These are phyloP conservation scores for Coregonus suidteri DNA, from an alignment of 2,797 vertebrate genomes.

Conservation along the genomic window DNA sequence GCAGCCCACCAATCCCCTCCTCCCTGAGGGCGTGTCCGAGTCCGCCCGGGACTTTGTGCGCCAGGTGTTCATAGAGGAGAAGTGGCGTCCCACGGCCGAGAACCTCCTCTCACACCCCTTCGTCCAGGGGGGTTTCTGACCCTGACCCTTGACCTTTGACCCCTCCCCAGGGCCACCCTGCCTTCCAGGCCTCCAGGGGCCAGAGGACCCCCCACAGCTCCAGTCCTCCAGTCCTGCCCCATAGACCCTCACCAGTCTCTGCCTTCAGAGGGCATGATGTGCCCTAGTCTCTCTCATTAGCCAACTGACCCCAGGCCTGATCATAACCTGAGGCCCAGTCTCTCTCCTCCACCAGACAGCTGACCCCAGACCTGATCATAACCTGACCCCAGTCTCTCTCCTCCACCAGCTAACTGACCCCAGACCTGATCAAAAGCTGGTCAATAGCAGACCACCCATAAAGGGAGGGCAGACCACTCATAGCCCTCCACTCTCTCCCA, in stretches of 20 bases:
- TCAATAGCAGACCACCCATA: no score
- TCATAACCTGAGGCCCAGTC: neutral
- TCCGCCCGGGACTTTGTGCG: conserved; percentile 86
- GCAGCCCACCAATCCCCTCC: conserved; percentile 88
- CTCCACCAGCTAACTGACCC: conserved; percentile 48
- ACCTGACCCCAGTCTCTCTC: conserved; percentile 42
- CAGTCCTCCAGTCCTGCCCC: conserved; percentile 34
- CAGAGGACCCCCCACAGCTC: conserved; percentile 17
- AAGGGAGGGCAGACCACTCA: no score
- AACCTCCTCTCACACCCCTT: conserved; percentile 86
- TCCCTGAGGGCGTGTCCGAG: conserved; percentile 84
- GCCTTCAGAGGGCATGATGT: neutral
- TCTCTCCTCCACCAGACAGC: no score
- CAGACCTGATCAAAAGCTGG: conserved; percentile 14
- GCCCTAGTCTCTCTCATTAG: conserved; percentile 42
- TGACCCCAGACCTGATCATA: no score
- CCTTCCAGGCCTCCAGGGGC: neutral
- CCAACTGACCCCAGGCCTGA: conserved; percentile 45
- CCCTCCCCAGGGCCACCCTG: conserved; percentile 5
- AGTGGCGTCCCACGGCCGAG: conserved; percentile 87
- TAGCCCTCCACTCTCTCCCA: no score
- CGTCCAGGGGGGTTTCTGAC: conserved; percentile 83
- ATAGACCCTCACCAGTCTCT: conserved; percentile 24
- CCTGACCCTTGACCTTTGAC: conserved; percentile 5
- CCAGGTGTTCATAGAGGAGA: conserved; percentile 91